These are phyloP conservation scores for Myodes glareolus DNA, from an alignment of 2,113 vertebrate species.

Conservation along the genomic window DNA sequence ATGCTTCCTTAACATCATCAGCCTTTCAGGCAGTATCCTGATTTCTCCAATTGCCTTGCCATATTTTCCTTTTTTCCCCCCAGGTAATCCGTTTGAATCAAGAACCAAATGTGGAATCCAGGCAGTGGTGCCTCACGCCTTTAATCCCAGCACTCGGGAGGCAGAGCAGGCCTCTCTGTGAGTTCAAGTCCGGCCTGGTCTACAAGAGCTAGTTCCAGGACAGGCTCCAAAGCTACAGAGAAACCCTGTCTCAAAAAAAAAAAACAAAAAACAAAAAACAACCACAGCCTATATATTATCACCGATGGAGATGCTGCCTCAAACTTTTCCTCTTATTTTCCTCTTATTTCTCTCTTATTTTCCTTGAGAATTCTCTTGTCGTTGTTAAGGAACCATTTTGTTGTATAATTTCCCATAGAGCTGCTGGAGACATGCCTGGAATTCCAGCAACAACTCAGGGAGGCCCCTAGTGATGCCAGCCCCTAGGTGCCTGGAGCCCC, in stretches of 20 bases:
- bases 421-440: too few relatives aligned
- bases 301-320: neutral
- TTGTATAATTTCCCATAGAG: neutral
- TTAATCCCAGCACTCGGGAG: too few relatives aligned
- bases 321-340: neutral
- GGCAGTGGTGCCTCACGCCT: too few relatives aligned
- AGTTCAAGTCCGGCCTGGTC: too few relatives aligned
- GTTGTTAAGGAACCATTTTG: neutral
- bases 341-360: neutral
- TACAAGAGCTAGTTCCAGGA: too few relatives aligned
- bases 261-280: neutral
- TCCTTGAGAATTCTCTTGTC: neutral
- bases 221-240: too few relatives aligned
- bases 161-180: too few relatives aligned
- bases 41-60: neutral
- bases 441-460: too few relatives aligned
- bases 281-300: neutral
- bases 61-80: neutral
- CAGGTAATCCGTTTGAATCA: neutral
- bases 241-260: too few relatives aligned
- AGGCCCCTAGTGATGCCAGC: too few relatives aligned
- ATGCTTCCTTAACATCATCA: neutral
- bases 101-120: neutral
- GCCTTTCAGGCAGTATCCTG: neutral
- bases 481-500: too few relatives aligned